Base-by-base conservation (phyloP, 1,140 invertebrate species). In the Eulimnadia texana region DNA sequence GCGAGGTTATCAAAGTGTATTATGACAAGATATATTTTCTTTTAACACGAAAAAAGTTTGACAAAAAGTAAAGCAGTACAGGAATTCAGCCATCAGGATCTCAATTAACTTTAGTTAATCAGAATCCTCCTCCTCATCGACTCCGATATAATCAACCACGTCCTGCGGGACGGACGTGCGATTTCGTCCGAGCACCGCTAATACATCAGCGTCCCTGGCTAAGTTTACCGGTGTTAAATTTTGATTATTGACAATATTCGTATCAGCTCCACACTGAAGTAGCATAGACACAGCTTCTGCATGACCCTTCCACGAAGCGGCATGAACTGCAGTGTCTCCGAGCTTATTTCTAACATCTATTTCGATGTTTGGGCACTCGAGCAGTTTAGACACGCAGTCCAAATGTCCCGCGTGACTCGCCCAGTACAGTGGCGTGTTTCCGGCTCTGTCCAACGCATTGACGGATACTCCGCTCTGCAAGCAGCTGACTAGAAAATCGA, bases 371-470 rank as follows among this genome's bases (percentile, higher is more conserved):
- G 23, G 50, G 23, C 49, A 54, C 16, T 54, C 50, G 24, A 61
- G 33, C 19, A 61, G 42, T 28, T 52, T 28, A 20, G 33, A 19
- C 53, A 61, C 42, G 13, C 60, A 61, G 1, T 50, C 24, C 3
- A 69, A 60, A 66, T 81, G 78, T 20, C 79, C 80, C 33, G 78
- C 78, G 69, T 81, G 78, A 28, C 79, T 73, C 49, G 82, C 82
- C 82, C 84, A 86, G 69, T 85, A 83, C 13, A 86, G 68, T 23
- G 84, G 77, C 53, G 82, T 85, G 50, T 82, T 82, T 10, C 82
- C 83, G 61, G 82, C 78, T 66, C 80, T 78, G 71, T 87, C 84
- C 62, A 86, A 72, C 78, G 50, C 77, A 67, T 84, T 85, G 19
- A 81, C 78, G 27, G 83, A 85, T 61, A 85, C 81, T 54, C 81